Base-by-base conservation (phyloP, 2,113 vertebrate genomes). In the Toxotes jaculatrix region DNA sequence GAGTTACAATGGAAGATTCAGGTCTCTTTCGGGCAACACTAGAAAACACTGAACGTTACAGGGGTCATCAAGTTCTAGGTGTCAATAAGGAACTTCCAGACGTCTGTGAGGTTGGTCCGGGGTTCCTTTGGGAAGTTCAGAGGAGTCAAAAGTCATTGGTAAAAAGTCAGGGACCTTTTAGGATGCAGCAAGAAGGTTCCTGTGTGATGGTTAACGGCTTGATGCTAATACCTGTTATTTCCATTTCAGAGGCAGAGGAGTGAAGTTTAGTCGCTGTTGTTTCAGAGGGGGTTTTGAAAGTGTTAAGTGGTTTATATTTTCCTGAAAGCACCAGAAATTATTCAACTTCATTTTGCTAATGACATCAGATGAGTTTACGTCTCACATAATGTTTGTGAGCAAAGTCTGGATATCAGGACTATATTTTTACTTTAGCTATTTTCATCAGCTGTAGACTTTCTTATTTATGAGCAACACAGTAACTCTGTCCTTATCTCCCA, bases 401-500 rank as follows among this genome's bases (percentile, higher is more conserved):
- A 42, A n/a, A 13, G 7, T 4, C 36, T 53, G 4, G 21, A 55
- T 40, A 34, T 11, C 65, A n/a, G 38, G 42, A 1, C 43, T 56
- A 55, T 75, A 7, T 43, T 4, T 56, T 51, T 68, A 31, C 10
- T 64, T 64, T 38, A 23, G 16, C 51, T 47, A 0, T 14, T 34
- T 65, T 27, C 56, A 23, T 70, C 64, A 38, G 60, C 36, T 75
- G 55, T n/a, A 40, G 62, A 51, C 36, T 23, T 77, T 66, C 12
- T 40, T 71, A 56, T 73, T 73, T 51, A 27, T 82, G 49, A 47
- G 40, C 5, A 10, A 11, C 60, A 49, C 32, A 57, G 70, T 67
- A 80, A 77, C 65, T 79, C 65, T 42, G 67, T 64, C 55, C 64
- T 82, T 67, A 72, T 88, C 64, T 34, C 63, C 7, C 16, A 65